Evolutionary conservation across 2,888 invertebrate species (phyloP).

Genomic region (Halictus quadricinctus): DNA sequence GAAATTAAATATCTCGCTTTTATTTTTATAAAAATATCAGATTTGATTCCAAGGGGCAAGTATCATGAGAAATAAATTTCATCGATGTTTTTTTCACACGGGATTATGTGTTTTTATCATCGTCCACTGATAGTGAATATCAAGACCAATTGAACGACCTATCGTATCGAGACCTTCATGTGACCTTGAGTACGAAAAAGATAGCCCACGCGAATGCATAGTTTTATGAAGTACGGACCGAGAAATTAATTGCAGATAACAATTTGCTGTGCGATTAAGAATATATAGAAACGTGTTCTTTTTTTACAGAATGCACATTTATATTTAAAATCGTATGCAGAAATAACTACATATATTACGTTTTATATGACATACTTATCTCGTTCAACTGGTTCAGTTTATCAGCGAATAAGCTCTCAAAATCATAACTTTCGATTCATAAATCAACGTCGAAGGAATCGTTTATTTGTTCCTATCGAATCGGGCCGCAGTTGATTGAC

Average conservation of each 20-base stretch:
- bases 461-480: neutral
- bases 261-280: neutral
- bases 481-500: neutral
- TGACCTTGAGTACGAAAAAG: neutral
- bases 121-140: neutral
- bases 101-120: neutral
- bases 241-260: neutral
- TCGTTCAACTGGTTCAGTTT: neutral
- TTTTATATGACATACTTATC: neutral
- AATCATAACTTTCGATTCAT: constrained; percentile 6
- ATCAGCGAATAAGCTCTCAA: neutral
- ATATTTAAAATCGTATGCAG: neutral
- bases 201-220: neutral
- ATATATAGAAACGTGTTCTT: neutral
- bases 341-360: no score
- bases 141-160: neutral
- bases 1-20: neutral
- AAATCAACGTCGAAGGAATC: neutral
- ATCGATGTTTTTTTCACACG: neutral
- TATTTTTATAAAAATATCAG: neutral
- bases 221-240: neutral
- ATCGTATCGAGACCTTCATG: neutral
- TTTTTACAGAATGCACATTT: neutral
- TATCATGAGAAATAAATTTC: constrained; percentile 5
- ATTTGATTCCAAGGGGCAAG: neutral